Conservation (phyloP, 2,888 invertebrate genomes). For the Pyrrhia umbra region DNA sequence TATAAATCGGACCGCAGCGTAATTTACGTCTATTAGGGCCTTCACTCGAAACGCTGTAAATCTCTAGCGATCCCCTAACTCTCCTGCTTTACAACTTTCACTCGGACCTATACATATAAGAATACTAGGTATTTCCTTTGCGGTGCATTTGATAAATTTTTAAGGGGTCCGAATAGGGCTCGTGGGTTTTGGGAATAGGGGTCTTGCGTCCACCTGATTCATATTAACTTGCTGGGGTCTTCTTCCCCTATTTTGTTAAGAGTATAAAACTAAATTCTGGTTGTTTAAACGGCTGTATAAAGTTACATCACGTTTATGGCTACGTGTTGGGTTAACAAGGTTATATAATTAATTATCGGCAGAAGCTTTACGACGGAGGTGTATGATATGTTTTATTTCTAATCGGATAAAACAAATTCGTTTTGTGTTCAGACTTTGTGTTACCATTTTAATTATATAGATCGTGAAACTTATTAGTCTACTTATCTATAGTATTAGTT, state of each 20-base stretch:
- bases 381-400: slow-evolving; percentile 5
- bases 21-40: slow-evolving; percentile 88
- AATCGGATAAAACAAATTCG: neutral
- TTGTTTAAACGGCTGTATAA: slow-evolving; percentile 58
- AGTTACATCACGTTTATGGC: slow-evolving; percentile 58
- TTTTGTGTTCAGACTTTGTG: neutral
- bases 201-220: slow-evolving; percentile 62
- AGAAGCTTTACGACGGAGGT: neutral
- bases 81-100: slow-evolving; percentile 80
- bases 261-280: slow-evolving; percentile 63
- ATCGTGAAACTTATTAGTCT: too few relatives aligned
- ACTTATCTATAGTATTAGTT: too few relatives aligned
- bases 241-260: slow-evolving; percentile 57
- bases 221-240: slow-evolving; percentile 57
- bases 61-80: slow-evolving; percentile 75
- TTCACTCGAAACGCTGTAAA: slow-evolving; percentile 85
- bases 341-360: slow-evolving; percentile 47
- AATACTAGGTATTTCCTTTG: slow-evolving; percentile 59
- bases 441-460: neutral
- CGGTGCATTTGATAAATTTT: slow-evolving; percentile 84
- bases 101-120: slow-evolving; percentile 53
- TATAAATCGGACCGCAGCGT: slow-evolving; percentile 86
- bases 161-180: slow-evolving; percentile 78
- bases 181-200: slow-evolving; percentile 69
- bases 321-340: slow-evolving; percentile 38